Conservation (phyloP, 2,888 invertebrate genomes). For the Ophion ventricosus region DNA sequence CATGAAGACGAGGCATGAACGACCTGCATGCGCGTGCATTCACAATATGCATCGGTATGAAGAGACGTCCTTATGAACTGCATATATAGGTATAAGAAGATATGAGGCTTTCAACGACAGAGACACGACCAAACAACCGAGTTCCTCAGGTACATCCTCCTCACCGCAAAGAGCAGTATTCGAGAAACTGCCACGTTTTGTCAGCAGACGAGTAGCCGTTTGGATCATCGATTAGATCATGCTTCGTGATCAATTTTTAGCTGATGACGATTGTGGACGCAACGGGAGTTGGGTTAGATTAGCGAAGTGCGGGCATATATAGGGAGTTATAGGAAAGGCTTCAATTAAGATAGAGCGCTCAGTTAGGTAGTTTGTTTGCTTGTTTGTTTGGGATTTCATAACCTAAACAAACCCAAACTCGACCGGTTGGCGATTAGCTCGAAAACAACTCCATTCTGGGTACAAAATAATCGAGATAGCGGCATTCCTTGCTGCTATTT, state of each 20-base stretch:
- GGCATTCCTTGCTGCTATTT: no score
- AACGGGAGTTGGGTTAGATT: no score
- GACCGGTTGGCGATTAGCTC: no score
- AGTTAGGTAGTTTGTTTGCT: no score
- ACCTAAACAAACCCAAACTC: no score
- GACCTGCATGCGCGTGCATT: conserved; percentile 42
- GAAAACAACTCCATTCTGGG: no score
- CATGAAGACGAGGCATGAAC: conserved; percentile 42
- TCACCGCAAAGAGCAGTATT: neutral
- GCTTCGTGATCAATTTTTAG: neutral
- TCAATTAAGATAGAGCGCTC: no score
- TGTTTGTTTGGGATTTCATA: no score
- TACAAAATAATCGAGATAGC: no score
- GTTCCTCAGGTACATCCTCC: conserved; percentile 1
- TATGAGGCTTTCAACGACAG: conserved; percentile 24
- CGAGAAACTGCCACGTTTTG: neutral
- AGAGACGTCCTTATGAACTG: conserved; percentile 49
- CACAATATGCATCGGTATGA: conserved; percentile 40
- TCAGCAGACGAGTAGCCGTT: neutral
- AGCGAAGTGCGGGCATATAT: no score
- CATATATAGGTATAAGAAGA: neutral
- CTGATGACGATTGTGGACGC: no score
- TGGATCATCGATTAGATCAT: neutral
- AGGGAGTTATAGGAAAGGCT: no score
- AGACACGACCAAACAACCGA: neutral